Evolutionary conservation across 2,113 vertebrate species (phyloP).

Genomic region (Ictalurus furcatus): DNA sequence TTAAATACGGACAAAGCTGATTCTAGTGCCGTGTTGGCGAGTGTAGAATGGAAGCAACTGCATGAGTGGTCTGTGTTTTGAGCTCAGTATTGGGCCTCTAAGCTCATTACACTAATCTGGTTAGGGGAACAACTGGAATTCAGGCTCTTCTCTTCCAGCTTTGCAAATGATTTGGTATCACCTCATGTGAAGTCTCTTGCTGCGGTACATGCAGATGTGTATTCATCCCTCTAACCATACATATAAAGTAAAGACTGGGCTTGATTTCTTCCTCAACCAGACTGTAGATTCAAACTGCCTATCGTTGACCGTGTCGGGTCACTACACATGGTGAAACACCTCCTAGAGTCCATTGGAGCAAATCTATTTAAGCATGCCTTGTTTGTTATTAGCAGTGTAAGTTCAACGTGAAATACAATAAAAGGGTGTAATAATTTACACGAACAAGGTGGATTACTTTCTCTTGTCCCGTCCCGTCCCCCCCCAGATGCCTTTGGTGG

Average conservation of each 20-base stretch:
- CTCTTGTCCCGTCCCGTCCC: no score
- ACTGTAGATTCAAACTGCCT: background rate
- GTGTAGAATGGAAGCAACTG: background rate
- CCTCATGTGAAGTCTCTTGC: slow-evolving; percentile 36
- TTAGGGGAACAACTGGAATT: slow-evolving; percentile 65
- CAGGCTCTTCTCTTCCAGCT: slow-evolving; percentile 57
- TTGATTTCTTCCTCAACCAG: background rate
- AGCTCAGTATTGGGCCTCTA: slow-evolving; percentile 61
- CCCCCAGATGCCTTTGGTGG: background rate
- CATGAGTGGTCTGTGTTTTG: slow-evolving; percentile 12
- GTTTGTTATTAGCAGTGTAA: background rate
- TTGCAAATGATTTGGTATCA: slow-evolving; percentile 31
- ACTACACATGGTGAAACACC: no score
- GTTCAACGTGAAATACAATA: background rate
- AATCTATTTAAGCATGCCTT: background rate
- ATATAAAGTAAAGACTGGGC: background rate
- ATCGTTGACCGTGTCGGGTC: background rate
- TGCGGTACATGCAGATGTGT: slow-evolving; percentile 9
- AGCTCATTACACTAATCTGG: slow-evolving; percentile 75
- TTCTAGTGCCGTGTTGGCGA: background rate
- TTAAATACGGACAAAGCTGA: background rate
- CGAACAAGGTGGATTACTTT: background rate
- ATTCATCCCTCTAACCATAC: slow-evolving; percentile 1
- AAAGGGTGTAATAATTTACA: background rate
- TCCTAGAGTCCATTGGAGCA: background rate